These are phyloP conservation scores for Myzus persicae DNA, from an alignment of 1,140 invertebrate species.

Conservation along the genomic window DNA sequence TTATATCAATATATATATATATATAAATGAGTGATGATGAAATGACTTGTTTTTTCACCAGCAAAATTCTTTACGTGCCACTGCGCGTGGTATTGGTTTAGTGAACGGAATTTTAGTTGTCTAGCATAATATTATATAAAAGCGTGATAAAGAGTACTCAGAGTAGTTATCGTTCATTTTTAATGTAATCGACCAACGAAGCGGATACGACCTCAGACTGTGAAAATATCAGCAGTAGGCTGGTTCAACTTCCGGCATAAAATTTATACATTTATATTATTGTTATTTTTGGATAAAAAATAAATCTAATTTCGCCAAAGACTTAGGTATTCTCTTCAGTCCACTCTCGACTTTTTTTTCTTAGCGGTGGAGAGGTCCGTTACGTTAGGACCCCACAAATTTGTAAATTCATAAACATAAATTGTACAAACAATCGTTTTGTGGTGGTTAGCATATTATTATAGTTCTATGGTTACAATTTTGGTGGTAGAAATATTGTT, in stretches of 20 bases:
- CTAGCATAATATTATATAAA: not conserved
- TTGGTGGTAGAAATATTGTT: not conserved
- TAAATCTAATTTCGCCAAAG: not conserved
- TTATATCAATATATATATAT: too few species aligned
- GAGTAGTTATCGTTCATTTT: not conserved
- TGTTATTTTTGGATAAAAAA: not conserved
- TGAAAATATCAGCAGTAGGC: not conserved
- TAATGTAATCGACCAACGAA: not conserved
- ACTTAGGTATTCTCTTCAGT: not conserved
- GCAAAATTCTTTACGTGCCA: not conserved
- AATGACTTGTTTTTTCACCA: slow-evolving; percentile 8
- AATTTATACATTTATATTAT: not conserved
- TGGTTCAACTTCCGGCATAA: not conserved
- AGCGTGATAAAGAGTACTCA: not conserved
- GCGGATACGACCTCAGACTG: not conserved
- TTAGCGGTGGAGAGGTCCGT: not conserved
- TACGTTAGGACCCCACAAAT: not conserved
- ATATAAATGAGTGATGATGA: not conserved
- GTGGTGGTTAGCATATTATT: not conserved
- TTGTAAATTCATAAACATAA: not conserved
- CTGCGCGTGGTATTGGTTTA: not conserved
- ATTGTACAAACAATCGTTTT: not conserved
- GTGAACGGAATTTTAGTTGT: not conserved
- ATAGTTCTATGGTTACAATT: not conserved
- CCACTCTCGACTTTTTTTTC: not conserved